Conservation (phyloP, 2,797 vertebrate species). For the Anguilla obscura region DNA sequence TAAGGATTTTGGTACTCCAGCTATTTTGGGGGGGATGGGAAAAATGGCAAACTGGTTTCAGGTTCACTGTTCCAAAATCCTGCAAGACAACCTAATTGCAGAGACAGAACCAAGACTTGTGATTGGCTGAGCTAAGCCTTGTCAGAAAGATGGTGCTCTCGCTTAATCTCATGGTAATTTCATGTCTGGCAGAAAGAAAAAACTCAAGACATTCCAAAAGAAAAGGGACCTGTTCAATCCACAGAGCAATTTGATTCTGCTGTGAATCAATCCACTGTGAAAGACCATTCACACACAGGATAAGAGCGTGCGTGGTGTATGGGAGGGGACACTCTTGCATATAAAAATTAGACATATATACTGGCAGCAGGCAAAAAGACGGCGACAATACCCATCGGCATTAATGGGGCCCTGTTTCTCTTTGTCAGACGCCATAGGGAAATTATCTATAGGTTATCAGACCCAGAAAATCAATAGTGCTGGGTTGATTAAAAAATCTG, state of each 20-base stretch:
- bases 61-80: background rate
- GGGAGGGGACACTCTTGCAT: constrained; percentile 7
- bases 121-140: background rate
- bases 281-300: background rate
- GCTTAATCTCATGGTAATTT: background rate
- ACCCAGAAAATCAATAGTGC: constrained; percentile 74
- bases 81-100: background rate
- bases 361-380: background rate
- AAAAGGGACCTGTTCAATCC: constrained; percentile 16
- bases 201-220: background rate
- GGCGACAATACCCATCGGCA: background rate
- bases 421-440: background rate
- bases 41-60: background rate
- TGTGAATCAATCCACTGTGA: background rate
- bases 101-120: background rate
- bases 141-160: background rate
- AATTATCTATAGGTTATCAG: constrained; percentile 36
- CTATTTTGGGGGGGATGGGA: background rate
- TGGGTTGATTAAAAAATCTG: constrained; percentile 75
- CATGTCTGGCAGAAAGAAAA: background rate
- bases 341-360: constrained; percentile 11
- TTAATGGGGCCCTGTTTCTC: constrained; percentile 16
- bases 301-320: background rate
- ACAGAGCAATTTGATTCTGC: constrained; percentile 6
- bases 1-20: background rate